Evolutionary conservation across 1,140 invertebrate genomes (phyloP).

Genomic region (Apolygus lucorum): DNA sequence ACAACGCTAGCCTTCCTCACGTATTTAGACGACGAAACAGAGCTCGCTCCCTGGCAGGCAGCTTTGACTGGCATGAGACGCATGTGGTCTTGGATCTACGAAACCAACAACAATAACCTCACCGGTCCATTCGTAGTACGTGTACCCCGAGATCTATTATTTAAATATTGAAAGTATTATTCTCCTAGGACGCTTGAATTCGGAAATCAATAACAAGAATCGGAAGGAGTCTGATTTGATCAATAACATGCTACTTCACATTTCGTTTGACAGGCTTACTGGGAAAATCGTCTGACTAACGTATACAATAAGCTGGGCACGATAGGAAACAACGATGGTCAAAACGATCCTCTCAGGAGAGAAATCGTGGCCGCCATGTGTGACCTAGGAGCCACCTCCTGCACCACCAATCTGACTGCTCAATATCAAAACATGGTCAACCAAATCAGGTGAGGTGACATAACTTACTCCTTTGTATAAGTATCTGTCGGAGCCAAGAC

Average conservation of each 20-base stretch:
- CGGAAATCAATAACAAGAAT: background rate
- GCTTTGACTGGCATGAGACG: background rate
- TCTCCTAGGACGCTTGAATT: too few species aligned
- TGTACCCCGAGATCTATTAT: too few species aligned
- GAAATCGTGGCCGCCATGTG: slow-evolving; percentile 6
- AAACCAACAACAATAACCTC: slow-evolving; percentile 5
- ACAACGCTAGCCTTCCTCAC: background rate
- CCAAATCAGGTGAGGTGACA: too few species aligned
- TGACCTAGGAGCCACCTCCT: background rate
- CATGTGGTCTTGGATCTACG: slow-evolving; percentile 13
- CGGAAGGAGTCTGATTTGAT: background rate
- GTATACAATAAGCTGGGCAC: slow-evolving; percentile 12
- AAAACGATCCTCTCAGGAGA: slow-evolving; percentile 4
- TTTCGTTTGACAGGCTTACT: background rate
- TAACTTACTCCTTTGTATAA: too few species aligned
- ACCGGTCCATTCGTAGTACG: too few species aligned
- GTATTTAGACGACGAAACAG: background rate
- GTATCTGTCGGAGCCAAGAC: too few species aligned
- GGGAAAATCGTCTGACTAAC: background rate
- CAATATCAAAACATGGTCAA: background rate
- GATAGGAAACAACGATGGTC: background rate
- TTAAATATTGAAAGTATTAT: too few species aligned
- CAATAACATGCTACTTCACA: background rate
- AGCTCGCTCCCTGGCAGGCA: background rate
- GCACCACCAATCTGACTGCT: background rate